Evolutionary conservation across 1,140 invertebrate genomes (phyloP), one percentile per base, ranked within the genome.

Genomic region (Eumaeus atala): DNA sequence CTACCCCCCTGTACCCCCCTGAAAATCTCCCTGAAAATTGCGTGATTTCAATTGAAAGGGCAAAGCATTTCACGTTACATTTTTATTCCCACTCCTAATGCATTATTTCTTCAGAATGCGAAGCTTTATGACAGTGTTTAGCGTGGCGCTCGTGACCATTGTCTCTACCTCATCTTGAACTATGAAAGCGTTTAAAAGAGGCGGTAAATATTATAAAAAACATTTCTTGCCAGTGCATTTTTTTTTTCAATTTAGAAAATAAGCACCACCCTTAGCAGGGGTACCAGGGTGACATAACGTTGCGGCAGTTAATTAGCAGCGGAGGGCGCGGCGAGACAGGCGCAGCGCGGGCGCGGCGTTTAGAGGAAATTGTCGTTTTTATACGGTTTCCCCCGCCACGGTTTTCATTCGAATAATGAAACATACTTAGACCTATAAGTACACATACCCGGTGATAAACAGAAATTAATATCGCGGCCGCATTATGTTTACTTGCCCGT

Each of bases 311-410:
- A 87, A 87, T 87, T 87, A 87, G 83, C 62, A 66, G 51, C 28
- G 70, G 73, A 82, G 83, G 83, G 83, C 74, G 80, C 79, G 83
- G 61, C 79, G 75, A 63, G 64, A 76, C 72, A 72, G 83, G 83
- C 80, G 79, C 77, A 78, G 78, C 76, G 79, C 77, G 78, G 79
- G 79, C 66, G 78, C 79, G 80, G 67, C 77, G 77, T 83, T 84
- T 79, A 79, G 79, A 84, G 83, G 83, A 83, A 86, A 84, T 84
- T 83, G 83, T 84, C 77, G 81, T 86, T 86, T 84, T 86, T 84
- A 84, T 84, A 86, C 70, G 79, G 77, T 74, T 79, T 82, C 79
- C 74, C 72, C 72, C 70, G 56, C 61, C 66, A 57, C 53, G 55
- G 48, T 59, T 58, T 66, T 68, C 67, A 77, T 77, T 77, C 72